phyloP scores from a whole-genome alignment of 2,113 vertebrate genomes.

The Carassius carassius region DNA sequence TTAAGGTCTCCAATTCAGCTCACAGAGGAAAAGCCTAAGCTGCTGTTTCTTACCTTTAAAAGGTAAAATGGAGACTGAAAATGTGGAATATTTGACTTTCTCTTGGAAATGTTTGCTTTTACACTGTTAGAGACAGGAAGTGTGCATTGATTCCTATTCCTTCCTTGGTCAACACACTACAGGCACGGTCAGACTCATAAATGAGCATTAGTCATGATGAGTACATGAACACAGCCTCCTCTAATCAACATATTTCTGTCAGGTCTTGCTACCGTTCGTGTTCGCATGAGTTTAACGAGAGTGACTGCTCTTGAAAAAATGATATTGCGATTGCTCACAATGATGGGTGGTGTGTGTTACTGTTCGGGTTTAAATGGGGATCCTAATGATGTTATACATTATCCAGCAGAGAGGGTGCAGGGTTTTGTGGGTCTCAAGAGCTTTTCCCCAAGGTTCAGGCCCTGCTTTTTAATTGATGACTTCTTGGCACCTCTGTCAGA shows the following conservation, averaged over 20 bases:
- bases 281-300: neutral
- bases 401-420: constrained; percentile 30
- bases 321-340: neutral
- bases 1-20: constrained; percentile 6
- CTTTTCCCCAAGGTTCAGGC: constrained; percentile 6
- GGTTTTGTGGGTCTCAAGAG: constrained; percentile 30
- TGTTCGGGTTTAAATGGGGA: constrained; percentile 8
- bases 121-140: constrained; percentile 15
- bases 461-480: constrained; percentile 35
- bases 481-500: constrained; percentile 40
- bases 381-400: constrained; percentile 41
- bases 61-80: neutral
- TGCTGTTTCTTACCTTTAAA: constrained; percentile 26
- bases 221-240: constrained; percentile 34
- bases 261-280: neutral
- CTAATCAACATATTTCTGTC: neutral
- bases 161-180: constrained; percentile 44
- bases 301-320: constrained; percentile 2
- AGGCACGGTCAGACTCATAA: constrained; percentile 11
- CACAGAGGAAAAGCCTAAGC: constrained; percentile 6
- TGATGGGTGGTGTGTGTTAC: constrained; percentile 13
- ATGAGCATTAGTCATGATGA: neutral
- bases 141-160: constrained; percentile 42
- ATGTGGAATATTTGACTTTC: constrained; percentile 46
- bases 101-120: constrained; percentile 36